Conservation (phyloP, 64 coral and sea anemone species). For the Cladopsammia gracilis region DNA sequence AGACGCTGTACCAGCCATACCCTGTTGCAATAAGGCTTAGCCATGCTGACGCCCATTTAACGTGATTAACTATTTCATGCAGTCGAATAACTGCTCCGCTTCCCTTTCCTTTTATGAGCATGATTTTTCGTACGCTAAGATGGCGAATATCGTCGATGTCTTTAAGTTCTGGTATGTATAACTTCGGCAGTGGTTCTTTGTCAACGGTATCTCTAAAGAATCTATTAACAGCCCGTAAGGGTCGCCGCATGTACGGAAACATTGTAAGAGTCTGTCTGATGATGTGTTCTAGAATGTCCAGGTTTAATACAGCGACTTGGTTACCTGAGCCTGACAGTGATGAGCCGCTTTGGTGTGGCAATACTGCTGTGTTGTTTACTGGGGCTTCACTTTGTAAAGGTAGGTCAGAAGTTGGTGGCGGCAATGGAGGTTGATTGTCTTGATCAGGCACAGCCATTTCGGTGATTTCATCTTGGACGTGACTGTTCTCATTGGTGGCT, state of each 20-base stretch:
- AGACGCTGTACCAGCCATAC: neutral
- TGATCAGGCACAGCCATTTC: neutral
- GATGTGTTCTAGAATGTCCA: slow-evolving; percentile 21
- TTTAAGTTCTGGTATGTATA: slow-evolving; percentile 33
- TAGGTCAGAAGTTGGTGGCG: neutral
- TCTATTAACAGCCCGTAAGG: slow-evolving; percentile 19
- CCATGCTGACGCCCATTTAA: slow-evolving; percentile 15
- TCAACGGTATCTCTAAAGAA: slow-evolving; percentile 35
- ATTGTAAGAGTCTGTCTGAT: slow-evolving; percentile 8
- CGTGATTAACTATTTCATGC: slow-evolving; percentile 25
- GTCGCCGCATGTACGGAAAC: slow-evolving; percentile 16
- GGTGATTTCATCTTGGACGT: neutral
- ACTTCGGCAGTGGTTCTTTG: neutral
- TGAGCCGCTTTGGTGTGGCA: neutral
- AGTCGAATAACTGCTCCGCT: slow-evolving; percentile 22
- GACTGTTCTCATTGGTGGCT: neutral
- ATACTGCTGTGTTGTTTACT: no score
- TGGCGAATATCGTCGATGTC: neutral
- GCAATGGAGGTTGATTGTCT: neutral
- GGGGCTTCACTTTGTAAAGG: no score
- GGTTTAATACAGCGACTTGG: neutral
- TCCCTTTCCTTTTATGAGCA: slow-evolving; percentile 22
- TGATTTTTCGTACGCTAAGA: slow-evolving; percentile 11
- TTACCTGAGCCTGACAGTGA: neutral
- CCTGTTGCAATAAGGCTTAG: slow-evolving; percentile 10